Percentiles rank a stretch among this genome's conserved stretches.
These are phyloP conservation scores for Auanema freiburgensis DNA, from an alignment of 2,888 invertebrate species.

Conservation along the genomic window DNA sequence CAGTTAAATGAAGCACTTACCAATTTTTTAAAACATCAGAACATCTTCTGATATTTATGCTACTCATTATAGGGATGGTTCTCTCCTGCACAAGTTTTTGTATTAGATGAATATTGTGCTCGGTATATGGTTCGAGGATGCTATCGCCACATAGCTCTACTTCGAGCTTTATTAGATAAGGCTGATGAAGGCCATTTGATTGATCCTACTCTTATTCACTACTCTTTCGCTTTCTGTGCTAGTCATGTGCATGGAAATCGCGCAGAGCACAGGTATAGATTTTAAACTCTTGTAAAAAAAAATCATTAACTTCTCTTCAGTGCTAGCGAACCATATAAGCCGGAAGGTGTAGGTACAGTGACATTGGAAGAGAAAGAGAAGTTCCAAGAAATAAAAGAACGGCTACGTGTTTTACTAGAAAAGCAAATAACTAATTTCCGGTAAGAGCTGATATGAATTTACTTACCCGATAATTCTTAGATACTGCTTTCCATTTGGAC, in stretches of 20 bases:
- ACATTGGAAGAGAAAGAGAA: constrained; percentile 88
- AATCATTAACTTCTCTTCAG: not conserved
- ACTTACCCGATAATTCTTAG: not conserved
- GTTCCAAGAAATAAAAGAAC: constrained; percentile 94
- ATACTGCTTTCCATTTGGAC: constrained; percentile 96
- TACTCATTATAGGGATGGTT: constrained; percentile 96
- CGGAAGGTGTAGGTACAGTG: constrained; percentile 95
- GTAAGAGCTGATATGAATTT: constrained; percentile 69
- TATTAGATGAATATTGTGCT: constrained; percentile 95
- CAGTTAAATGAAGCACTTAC: too few species aligned
- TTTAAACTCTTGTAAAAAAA: not conserved
- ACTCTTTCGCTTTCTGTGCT: constrained; percentile 98
- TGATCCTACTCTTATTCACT: constrained; percentile 97
- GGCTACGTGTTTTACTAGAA: constrained; percentile 86
- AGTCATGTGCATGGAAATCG: constrained; percentile 97
- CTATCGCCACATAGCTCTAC: constrained; percentile 91
- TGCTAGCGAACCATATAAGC: constrained; percentile 23
- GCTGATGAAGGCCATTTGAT: constrained; percentile 82
- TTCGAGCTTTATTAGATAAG: constrained; percentile 85
- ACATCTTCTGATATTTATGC: too few species aligned
- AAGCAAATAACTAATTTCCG: constrained; percentile 98
- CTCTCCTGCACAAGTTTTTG: constrained; percentile 97
- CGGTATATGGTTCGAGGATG: constrained; percentile 90
- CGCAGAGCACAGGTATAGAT: constrained; percentile 25
- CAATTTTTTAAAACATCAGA: too few species aligned